Conservation (phyloP, 2,797 vertebrate species). For the Orientallactaga sibirica region DNA sequence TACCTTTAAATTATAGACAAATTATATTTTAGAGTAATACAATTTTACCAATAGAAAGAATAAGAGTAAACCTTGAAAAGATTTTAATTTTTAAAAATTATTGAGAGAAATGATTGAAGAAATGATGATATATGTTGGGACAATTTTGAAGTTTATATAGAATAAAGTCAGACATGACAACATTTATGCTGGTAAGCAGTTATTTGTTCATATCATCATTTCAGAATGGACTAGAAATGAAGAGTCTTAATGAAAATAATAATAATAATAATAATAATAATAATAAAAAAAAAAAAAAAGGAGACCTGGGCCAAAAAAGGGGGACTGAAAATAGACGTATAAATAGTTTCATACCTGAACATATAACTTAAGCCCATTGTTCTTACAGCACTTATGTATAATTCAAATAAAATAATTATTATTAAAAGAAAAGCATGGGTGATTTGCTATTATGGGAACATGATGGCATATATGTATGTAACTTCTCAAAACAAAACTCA, state of each 20-base stretch:
- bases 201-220: not conserved
- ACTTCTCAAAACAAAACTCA: not conserved
- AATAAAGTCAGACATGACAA: not conserved
- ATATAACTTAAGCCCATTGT: not conserved
- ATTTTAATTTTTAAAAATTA: not conserved
- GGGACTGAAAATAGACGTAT: not conserved
- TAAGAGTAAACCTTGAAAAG: too few species aligned
- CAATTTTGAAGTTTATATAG: not conserved
- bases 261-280: too few species aligned
- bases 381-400: not conserved
- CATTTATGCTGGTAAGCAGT: not conserved
- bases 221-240: not conserved
- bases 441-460: not conserved
- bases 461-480: not conserved
- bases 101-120: not conserved
- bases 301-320: not conserved
- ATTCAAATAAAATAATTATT: not conserved
- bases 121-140: not conserved
- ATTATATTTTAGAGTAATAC: slow-evolving; percentile 5
- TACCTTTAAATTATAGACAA: not conserved
- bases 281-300: not conserved
- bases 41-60: not conserved
- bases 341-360: not conserved
- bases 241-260: not conserved
- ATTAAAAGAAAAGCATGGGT: not conserved